Evolutionary conservation across 2,797 vertebrate genomes (phyloP).

Genomic region (Nyctibius grandis): DNA sequence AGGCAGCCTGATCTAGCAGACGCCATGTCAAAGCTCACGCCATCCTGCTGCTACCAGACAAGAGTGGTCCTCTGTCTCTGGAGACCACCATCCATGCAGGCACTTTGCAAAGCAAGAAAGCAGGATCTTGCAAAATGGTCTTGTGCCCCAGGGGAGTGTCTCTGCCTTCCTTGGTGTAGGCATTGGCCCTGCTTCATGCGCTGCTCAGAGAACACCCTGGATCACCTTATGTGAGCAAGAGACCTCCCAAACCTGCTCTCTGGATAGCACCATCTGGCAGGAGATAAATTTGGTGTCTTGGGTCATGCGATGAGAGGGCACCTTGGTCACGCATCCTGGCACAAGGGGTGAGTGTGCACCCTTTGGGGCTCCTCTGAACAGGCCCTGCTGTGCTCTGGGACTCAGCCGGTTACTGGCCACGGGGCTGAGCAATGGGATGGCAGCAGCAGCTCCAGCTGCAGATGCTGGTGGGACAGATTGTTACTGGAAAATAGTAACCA

Average conservation of each 20-base stretch:
- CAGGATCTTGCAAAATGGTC: background rate
- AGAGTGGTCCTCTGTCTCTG: background rate
- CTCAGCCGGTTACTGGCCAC: rapidly evolving
- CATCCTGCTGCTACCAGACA: background rate
- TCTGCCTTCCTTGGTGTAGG: background rate
- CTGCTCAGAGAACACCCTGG: background rate
- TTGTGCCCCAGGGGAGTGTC: background rate
- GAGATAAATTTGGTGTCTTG: background rate
- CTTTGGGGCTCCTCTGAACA: background rate
- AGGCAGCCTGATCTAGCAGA: background rate
- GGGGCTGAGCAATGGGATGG: too few relatives aligned
- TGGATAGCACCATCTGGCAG: too few relatives aligned
- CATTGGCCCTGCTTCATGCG: rapidly evolving
- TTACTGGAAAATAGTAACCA: too few relatives aligned
- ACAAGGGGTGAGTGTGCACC: rapidly evolving
- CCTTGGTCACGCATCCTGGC: background rate
- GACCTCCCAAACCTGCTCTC: background rate
- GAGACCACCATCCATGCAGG: rapidly evolving
- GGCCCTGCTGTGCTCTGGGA: too few relatives aligned
- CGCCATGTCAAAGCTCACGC: rapidly evolving
- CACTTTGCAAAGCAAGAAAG: background rate
- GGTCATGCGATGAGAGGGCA: rapidly evolving
- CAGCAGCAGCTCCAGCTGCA: background rate
- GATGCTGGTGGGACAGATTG: too few relatives aligned
- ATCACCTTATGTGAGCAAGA: background rate